Evolutionary conservation across 2,797 vertebrate species (phyloP), one percentile per base, ranked within the genome.

Genomic region (Paramormyrops hopkinsi): DNA sequence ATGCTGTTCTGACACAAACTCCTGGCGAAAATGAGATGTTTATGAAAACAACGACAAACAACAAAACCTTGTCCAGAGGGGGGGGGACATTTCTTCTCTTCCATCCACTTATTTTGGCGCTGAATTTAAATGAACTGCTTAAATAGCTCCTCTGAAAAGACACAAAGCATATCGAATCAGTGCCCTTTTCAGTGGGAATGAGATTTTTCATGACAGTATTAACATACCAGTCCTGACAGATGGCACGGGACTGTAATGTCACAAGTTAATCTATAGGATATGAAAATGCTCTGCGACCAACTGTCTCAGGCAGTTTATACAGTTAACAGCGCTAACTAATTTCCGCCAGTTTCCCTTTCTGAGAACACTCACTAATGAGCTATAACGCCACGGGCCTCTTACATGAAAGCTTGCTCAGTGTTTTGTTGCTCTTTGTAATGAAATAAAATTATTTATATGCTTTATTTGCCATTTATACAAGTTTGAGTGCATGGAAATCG

Each of bases 51-150:
- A 44, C 14, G 33, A 76, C 14, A 41, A 41, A 79, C 73, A 41
- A 12, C 12, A 44, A 76, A 76, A 41, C 69, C 69, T 41, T 29
- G 29, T 29, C 29, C 29, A 29, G 29, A 29, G 14, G 51, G 51
- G 1, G 17, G n/a, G 65, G 22, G 0, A 0, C 12, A 33, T 37
- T 73, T 41, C 17, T 41, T 37, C 33, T 76, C 69, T 19, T 41
- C 37, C 37, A 37, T 41, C 33, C 37, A 79, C 37, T 79, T 79
- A 79, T 79, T 44, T 79, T 44, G 73, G 33, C 73, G 37, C 73
- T 79, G 73, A 79, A 79, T 79, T 79, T 79, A 79, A 79, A 79
- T 79, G 17, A 79, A 41, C 73, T 44, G 73, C 37, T 79, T 79
- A 79, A 44, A 44, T 79, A 19, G 37, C 33, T 79, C 29, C 73